Conservation (phyloP, 2,113 vertebrate genomes). For the Cygnus buccinator region DNA sequence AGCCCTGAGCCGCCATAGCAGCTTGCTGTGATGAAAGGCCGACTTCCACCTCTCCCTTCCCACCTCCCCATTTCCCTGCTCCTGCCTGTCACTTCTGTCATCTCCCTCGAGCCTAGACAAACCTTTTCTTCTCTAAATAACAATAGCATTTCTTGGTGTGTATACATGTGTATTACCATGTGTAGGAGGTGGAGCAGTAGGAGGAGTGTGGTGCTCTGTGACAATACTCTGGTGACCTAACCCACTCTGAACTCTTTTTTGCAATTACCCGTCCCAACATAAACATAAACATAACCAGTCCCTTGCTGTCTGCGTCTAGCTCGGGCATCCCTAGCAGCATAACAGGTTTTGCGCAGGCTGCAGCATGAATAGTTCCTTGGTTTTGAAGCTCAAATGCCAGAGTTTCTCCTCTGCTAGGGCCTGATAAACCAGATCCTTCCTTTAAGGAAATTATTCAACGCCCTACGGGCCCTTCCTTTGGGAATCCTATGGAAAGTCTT, state of each 20-base stretch:
- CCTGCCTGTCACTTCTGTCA: not conserved
- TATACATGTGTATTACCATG: not conserved
- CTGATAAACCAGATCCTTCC: not conserved
- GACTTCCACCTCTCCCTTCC: not conserved
- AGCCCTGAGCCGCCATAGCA: not conserved
- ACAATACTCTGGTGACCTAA: not conserved
- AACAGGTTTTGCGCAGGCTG: not conserved
- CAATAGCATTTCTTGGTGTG: not conserved
- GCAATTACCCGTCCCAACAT: not conserved
- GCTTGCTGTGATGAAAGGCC: rapidly evolving
- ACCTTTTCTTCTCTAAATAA: not conserved
- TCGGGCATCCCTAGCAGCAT: not conserved
- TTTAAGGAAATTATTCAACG: not conserved
- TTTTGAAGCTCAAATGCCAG: not conserved
- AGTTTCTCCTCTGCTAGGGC: not conserved
- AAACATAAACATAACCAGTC: too few species aligned
- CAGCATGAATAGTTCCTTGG: not conserved
- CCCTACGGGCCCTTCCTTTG: not conserved
- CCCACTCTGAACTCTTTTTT: not conserved
- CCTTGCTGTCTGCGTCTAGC: not conserved
- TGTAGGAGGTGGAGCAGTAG: not conserved
- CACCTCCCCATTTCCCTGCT: not conserved
- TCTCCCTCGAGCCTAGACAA: not conserved
- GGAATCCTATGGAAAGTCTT: not conserved
- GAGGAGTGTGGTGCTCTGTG: not conserved